A percentile compares a stretch with the other conserved stretches of the same genome.
These are phyloP conservation scores for Tupaia chinensis DNA, from an alignment of 2,113 vertebrate genomes.

Conservation along the genomic window DNA sequence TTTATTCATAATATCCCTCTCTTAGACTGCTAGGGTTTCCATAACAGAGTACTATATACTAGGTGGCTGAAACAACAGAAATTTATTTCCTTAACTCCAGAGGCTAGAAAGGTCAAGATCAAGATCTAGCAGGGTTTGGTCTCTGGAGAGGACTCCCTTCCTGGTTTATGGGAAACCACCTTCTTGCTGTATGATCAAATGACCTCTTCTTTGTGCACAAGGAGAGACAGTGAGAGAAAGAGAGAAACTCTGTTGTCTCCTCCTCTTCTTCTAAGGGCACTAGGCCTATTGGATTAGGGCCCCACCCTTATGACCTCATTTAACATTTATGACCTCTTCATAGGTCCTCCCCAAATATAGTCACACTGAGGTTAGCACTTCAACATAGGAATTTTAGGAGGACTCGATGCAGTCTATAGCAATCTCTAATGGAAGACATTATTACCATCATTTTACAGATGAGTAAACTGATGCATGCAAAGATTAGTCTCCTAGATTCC, in stretches of 20 bases:
- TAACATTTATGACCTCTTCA: neutral
- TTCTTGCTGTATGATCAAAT: neutral
- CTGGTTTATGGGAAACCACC: neutral
- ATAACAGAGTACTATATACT: neutral
- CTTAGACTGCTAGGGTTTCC: neutral
- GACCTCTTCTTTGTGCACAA: neutral
- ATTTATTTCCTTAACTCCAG: neutral
- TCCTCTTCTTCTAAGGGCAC: constrained; percentile 9
- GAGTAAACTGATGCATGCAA: neutral
- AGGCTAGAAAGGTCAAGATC: neutral
- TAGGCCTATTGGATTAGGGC: neutral
- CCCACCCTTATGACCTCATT: neutral
- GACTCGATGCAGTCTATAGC: neutral
- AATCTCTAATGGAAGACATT: neutral
- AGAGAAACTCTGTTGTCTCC: neutral
- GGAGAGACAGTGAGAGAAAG: neutral
- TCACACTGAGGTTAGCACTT: neutral
- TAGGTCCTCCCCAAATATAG: neutral
- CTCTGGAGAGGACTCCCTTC: neutral
- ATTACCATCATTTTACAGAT: neutral
- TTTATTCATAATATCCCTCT: neutral
- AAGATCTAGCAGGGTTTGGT: neutral
- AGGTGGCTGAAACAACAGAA: neutral
- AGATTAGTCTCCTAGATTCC: neutral
- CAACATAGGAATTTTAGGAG: neutral